A percentile compares a stretch with the other conserved stretches of the same genome.
Evolutionary conservation across 1,140 invertebrate species (phyloP).

Genomic region (Aethina tumida): DNA sequence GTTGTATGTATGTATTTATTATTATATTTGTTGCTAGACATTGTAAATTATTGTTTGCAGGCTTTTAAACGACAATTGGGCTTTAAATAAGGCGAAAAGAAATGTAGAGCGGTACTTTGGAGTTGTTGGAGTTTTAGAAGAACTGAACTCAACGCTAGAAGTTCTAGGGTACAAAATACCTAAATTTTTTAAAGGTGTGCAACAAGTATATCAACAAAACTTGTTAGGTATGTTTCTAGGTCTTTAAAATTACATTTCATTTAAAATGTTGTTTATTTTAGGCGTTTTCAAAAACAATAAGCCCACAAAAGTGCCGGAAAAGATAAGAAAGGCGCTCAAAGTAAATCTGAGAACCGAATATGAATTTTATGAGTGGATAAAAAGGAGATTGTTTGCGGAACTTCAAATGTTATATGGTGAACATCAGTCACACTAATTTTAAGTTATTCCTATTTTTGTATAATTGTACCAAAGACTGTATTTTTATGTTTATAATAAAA

Average conservation of each 20-base stretch:
- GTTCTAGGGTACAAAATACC: conserved; percentile 48
- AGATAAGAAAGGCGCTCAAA: conserved; percentile 17
- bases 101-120: conserved; percentile 56
- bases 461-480: too few relatives aligned
- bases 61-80: conserved; percentile 49
- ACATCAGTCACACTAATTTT: conserved; percentile 9
- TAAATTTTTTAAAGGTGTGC: conserved; percentile 49
- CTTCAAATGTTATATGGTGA: conserved; percentile 16
- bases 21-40: neutral
- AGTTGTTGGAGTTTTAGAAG: conserved; percentile 55
- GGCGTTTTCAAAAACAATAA: conserved; percentile 17
- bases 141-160: conserved; percentile 49
- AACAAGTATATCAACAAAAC: conserved; percentile 42
- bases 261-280: conserved; percentile 12
- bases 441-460: neutral
- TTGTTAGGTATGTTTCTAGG: conserved; percentile 40
- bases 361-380: conserved; percentile 53
- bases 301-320: conserved; percentile 9
- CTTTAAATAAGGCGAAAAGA: conserved; percentile 49
- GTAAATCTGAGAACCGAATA: conserved; percentile 43
- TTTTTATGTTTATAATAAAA: too few relatives aligned
- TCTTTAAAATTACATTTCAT: conserved; percentile 3
- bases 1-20: conserved; percentile 47
- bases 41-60: conserved; percentile 41
- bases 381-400: conserved; percentile 42